Conservation (phyloP, 2,113 vertebrate genomes). For the Lutjanus erythropterus region DNA sequence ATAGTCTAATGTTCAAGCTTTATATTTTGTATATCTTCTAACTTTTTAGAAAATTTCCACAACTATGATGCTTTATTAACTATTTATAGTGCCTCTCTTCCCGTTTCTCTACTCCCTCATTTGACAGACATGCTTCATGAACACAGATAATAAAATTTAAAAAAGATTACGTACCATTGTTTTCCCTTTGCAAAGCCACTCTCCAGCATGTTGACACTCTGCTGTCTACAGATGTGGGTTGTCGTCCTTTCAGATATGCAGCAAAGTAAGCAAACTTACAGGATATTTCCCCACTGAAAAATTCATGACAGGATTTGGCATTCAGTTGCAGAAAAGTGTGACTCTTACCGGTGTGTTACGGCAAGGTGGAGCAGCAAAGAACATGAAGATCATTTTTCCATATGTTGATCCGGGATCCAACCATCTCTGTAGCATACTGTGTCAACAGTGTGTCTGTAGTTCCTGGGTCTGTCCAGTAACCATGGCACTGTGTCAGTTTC, state of each 20-base stretch:
- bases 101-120: too few species aligned
- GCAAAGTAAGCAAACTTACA: neutral
- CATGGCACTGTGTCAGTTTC: neutral
- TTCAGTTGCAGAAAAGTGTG: neutral
- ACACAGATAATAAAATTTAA: neutral
- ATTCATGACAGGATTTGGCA: neutral
- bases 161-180: conserved; percentile 8
- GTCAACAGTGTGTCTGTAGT: accelerated
- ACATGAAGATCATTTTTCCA: too few species aligned
- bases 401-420: too few species aligned
- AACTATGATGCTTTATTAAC: neutral
- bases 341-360: neutral
- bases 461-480: neutral
- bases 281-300: neutral
- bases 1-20: neutral
- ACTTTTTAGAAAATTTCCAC: neutral
- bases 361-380: too few species aligned
- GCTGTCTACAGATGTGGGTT: neutral
- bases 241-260: neutral
- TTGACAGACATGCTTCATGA: neutral
- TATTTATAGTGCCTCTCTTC: too few species aligned
- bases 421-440: neutral
- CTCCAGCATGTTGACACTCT: neutral
- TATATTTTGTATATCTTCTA: neutral
- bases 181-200: accelerated